Evolutionary conservation across 2,797 vertebrate genomes (phyloP).

Genomic region (Fistularia tabacaria): DNA sequence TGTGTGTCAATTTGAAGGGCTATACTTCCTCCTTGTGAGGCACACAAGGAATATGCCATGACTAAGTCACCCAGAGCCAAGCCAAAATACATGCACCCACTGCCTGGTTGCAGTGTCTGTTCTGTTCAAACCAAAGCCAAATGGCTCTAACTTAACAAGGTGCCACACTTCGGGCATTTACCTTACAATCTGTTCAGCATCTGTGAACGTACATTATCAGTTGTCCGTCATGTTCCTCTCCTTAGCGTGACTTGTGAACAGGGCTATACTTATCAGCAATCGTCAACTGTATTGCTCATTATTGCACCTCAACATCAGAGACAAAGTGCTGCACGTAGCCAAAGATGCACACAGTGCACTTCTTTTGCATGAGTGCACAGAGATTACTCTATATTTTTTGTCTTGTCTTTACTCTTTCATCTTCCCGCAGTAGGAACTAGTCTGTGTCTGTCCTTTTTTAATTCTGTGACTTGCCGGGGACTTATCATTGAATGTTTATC

Average conservation of each 20-base stretch:
- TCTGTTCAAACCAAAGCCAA: constrained; percentile 63
- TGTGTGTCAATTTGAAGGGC: constrained; percentile 59
- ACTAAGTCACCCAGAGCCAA: constrained; percentile 39
- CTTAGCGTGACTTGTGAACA: constrained; percentile 54
- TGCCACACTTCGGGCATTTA: constrained; percentile 34
- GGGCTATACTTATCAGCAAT: constrained; percentile 54
- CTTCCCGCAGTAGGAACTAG: constrained; percentile 17
- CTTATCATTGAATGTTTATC: constrained; percentile 32
- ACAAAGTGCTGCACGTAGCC: constrained; percentile 53
- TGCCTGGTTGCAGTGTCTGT: constrained; percentile 63
- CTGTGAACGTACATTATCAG: constrained; percentile 21
- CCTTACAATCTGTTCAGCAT: constrained; percentile 28
- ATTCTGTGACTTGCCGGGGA: constrained; percentile 20
- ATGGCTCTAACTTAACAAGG: constrained; percentile 39
- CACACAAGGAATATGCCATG: constrained; percentile 24
- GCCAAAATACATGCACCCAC: constrained; percentile 48
- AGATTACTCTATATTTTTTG: constrained; percentile 4
- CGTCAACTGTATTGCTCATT: constrained; percentile 38
- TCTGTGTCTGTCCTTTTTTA: constrained; percentile 24
- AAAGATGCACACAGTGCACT: constrained; percentile 61
- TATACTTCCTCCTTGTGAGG: constrained; percentile 47
- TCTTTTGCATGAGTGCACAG: constrained; percentile 59
- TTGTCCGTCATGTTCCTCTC: constrained; percentile 20
- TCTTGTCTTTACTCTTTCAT: constrained; percentile 25
- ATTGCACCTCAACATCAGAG: constrained; percentile 42